These are phyloP conservation scores for Dolichomitus sp. DNA, from an alignment of 2,888 invertebrate genomes.

Conservation along the genomic window DNA sequence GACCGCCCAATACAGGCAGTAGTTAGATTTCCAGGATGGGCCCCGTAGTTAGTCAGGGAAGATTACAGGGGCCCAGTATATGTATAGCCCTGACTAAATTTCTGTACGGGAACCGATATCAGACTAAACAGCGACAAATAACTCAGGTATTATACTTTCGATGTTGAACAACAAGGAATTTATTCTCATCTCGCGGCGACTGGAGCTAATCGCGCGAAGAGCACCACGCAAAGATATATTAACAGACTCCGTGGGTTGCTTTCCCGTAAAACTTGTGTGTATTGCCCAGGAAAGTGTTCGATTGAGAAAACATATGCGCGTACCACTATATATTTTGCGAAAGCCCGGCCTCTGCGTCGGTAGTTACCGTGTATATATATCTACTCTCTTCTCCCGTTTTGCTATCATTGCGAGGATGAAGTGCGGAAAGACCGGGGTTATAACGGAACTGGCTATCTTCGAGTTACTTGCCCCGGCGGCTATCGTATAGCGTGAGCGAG, in stretches of 20 bases:
- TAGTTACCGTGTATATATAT: conserved; percentile 33
- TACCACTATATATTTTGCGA: conserved; percentile 49
- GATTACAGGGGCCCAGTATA: no score
- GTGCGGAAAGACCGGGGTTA: conserved; percentile 68
- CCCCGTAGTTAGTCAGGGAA: no score
- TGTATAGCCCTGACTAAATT: no score
- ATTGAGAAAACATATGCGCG: conserved; percentile 63
- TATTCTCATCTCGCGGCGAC: not conserved
- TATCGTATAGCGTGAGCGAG: conserved; percentile 42
- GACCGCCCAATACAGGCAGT: no score
- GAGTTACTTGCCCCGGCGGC: conserved; percentile 67
- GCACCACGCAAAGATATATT: conserved; percentile 40
- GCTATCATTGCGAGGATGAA: conserved; percentile 69
- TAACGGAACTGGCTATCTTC: conserved; percentile 69
- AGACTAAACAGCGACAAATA: no score
- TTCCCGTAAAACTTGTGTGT: conserved; percentile 29
- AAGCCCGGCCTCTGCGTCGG: conserved; percentile 41
- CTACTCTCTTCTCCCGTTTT: conserved; percentile 56
- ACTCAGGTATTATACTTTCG: no score
- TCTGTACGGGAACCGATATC: no score
- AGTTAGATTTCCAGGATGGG: no score
- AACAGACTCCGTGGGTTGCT: conserved; percentile 30
- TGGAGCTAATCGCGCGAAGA: conserved; percentile 19
- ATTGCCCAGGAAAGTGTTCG: conserved; percentile 48
- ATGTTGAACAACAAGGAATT: not conserved